These are phyloP conservation scores for Sphenopsis melanotis DNA, from an alignment of 2,797 vertebrate species.

Conservation along the genomic window DNA sequence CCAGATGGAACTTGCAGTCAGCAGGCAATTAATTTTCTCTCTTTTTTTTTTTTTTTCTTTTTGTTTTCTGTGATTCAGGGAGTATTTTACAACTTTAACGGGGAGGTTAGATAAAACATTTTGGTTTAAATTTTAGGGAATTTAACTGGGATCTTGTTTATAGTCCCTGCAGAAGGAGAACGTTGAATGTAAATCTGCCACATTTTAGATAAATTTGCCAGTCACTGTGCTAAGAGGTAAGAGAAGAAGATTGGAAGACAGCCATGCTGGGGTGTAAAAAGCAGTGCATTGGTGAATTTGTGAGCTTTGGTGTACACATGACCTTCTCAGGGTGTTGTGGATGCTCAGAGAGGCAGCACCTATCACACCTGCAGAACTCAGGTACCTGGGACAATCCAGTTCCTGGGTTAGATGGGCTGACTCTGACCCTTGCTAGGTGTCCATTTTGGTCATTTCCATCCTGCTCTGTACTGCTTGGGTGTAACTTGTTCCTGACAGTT, in stretches of 20 bases:
- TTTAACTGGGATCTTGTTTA: not conserved
- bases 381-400: not conserved
- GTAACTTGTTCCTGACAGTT: not conserved
- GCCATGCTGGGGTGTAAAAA: not conserved
- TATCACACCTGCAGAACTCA: no score
- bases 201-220: not conserved
- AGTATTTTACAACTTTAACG: not conserved
- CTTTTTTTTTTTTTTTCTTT: not conserved
- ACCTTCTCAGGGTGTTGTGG: not conserved
- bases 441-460: not conserved
- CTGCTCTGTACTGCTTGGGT: not conserved
- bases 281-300: not conserved
- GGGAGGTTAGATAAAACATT: not conserved
- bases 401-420: not conserved
- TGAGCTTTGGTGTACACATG: not conserved
- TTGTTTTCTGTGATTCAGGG: not conserved
- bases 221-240: not conserved
- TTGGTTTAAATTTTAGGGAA: not conserved
- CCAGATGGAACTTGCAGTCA: not conserved
- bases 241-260: not conserved
- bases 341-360: not conserved
- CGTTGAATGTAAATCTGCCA: not conserved
- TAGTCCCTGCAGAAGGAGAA: not conserved
- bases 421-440: rapidly evolving
- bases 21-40: not conserved